Conservation (phyloP, 2,797 vertebrate genomes). For the Rhyacichthys aspro region DNA sequence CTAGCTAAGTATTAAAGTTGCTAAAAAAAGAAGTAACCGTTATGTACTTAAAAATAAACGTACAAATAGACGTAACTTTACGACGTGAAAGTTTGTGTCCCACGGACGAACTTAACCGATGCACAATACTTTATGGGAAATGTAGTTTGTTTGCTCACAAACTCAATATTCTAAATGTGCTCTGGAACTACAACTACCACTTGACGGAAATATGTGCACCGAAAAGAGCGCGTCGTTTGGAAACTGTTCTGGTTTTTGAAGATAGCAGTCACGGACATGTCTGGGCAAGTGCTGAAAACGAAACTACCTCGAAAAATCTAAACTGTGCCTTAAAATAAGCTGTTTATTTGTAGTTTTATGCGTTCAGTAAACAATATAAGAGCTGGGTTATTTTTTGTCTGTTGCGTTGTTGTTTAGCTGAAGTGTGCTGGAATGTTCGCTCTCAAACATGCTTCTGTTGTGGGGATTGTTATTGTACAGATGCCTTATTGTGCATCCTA, state of each 20-base stretch:
- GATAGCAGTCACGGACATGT: constrained; percentile 25
- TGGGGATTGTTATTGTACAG: constrained; percentile 41
- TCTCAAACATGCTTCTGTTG: constrained; percentile 27
- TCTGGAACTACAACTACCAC: constrained; percentile 51
- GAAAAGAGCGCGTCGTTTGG: constrained; percentile 34
- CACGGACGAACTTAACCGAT: constrained; percentile 34
- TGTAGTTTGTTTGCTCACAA: constrained; percentile 35
- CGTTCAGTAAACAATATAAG: not conserved
- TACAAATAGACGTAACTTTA: not conserved
- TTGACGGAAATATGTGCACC: constrained; percentile 25
- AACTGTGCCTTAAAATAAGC: not conserved
- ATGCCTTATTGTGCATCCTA: constrained; percentile 41
- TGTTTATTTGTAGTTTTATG: not conserved
- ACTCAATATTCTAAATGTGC: accelerated
- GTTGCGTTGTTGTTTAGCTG: not conserved
- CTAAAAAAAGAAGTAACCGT: not conserved
- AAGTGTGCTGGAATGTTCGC: constrained; percentile 53
- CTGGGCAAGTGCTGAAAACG: constrained; percentile 44
- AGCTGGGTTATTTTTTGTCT: not conserved
- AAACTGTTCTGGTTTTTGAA: constrained; percentile 19
- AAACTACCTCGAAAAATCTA: not conserved
- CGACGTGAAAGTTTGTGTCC: not conserved
- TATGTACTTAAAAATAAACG: not conserved
- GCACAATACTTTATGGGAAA: constrained; percentile 41
- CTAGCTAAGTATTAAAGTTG: not conserved